Conservation (phyloP, 2,888 invertebrate genomes). For the Atrina japonica region DNA sequence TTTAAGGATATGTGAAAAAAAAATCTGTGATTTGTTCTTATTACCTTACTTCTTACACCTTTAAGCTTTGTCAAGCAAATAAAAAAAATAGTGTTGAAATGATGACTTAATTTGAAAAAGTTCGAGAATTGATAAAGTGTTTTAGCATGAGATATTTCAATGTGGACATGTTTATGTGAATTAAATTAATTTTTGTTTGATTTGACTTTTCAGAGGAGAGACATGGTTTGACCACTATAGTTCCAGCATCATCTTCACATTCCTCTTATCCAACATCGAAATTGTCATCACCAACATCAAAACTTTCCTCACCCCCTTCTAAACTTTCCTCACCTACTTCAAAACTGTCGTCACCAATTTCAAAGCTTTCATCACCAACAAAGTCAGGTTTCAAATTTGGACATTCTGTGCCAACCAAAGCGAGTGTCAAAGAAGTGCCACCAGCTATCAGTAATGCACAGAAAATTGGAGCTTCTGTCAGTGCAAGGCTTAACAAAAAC, state of each 20-base stretch:
- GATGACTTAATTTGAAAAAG: too few species aligned
- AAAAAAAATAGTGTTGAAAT: too few species aligned
- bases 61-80: too few species aligned
- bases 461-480: conserved; percentile 51
- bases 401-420: conserved; percentile 60
- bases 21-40: too few species aligned
- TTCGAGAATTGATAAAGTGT: too few species aligned
- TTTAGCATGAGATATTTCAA: too few species aligned
- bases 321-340: conserved; percentile 32
- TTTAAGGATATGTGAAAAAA: too few species aligned
- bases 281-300: conserved; percentile 36
- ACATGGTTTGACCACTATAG: conserved; percentile 30
- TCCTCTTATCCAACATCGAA: conserved; percentile 42
- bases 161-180: too few species aligned
- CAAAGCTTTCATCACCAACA: conserved; percentile 44
- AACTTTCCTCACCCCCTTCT: conserved; percentile 32
- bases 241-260: conserved; percentile 35
- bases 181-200: not conserved
- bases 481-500: conserved; percentile 51
- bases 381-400: conserved; percentile 38
- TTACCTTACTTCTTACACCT: too few species aligned
- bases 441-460: conserved; percentile 57
- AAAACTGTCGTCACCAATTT: conserved; percentile 30
- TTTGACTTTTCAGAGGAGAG: conserved; percentile 20
- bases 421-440: conserved; percentile 72